Evolutionary conservation across 2,888 invertebrate genomes (phyloP), one percentile per base, ranked within the genome.

Genomic region (Conchocele bisecta): DNA sequence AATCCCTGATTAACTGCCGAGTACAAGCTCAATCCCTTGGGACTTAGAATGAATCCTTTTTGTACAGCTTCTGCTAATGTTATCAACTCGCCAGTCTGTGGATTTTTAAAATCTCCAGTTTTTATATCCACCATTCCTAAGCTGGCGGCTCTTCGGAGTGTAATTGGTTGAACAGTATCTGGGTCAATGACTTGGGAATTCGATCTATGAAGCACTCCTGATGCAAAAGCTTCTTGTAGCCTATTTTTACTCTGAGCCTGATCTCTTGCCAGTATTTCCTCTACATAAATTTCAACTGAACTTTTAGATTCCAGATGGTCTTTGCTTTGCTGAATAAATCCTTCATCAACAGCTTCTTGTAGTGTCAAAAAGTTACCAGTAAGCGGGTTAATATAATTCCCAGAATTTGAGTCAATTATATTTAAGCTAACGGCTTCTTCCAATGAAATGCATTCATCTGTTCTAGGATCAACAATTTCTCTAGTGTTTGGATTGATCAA

Each of bases 391-490:
- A 63, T 83, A 59, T 82, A 84, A 11, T 58, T 83, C 15, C 84
- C 86, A 41, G 58, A 64, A 6, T 81, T 75, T 53, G 81, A 57
- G 64, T 85, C 81, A 42, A 88, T 76, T 7, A 81, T 56, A 0
- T 82, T 76, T 31, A 59, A 50, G n/a, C 70, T 69, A 7, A 88
- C 69, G 11, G 88, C 86, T 28, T 83, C 75, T 20, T 83, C 70
- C 29, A 88, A 66, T 7, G 85, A 75, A 6, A 86, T 53, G 24
- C 67, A 51, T 46, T 81, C 75, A 53, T 58, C 90, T 41, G 96
- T 91, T 95, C 95, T 70, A 96, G 93, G 87, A 67, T 86, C 82
- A 24, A 83, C 68, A 15, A 88, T 72, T 54, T 82, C 81, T 37
- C 79, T 83, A 5, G 67, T 73, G 28, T 74, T 69, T n/a, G 77